These are phyloP conservation scores for Rotaria macrura DNA, from an alignment of 2,888 invertebrate genomes.

Conservation along the genomic window DNA sequence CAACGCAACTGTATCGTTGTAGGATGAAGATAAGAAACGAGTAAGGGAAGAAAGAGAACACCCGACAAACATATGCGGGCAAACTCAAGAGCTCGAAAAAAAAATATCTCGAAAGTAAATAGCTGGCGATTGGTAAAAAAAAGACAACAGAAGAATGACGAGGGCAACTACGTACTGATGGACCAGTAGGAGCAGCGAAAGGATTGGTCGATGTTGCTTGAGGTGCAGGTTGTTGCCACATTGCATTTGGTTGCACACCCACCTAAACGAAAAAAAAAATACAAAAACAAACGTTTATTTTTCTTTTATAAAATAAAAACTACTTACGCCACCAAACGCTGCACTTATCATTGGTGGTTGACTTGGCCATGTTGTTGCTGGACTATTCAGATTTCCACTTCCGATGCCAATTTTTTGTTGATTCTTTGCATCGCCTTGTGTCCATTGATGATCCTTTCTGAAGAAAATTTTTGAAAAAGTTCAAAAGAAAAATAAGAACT, in stretches of 20 bases:
- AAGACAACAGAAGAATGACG: background rate
- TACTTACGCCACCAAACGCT: background rate
- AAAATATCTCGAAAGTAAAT: background rate
- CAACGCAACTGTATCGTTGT: background rate
- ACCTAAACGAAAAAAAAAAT: background rate
- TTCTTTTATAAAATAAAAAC: too few species aligned
- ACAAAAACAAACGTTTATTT: background rate
- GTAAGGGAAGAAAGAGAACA: background rate
- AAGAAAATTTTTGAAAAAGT: background rate
- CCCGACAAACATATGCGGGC: background rate
- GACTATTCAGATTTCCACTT: background rate
- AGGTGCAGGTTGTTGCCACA: background rate
- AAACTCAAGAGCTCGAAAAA: background rate
- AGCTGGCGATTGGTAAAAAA: background rate
- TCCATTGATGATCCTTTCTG: conserved; percentile 18
- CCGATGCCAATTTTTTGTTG: background rate
- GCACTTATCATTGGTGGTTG: background rate
- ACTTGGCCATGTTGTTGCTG: background rate
- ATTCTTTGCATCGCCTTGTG: background rate
- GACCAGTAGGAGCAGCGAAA: background rate
- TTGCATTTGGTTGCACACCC: background rate
- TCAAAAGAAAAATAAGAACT: background rate
- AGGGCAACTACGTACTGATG: background rate
- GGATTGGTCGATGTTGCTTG: background rate
- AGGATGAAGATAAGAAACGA: background rate